These are phyloP conservation scores for Eupithecia dodoneata DNA, from an alignment of 2,888 invertebrate species.

Conservation along the genomic window DNA sequence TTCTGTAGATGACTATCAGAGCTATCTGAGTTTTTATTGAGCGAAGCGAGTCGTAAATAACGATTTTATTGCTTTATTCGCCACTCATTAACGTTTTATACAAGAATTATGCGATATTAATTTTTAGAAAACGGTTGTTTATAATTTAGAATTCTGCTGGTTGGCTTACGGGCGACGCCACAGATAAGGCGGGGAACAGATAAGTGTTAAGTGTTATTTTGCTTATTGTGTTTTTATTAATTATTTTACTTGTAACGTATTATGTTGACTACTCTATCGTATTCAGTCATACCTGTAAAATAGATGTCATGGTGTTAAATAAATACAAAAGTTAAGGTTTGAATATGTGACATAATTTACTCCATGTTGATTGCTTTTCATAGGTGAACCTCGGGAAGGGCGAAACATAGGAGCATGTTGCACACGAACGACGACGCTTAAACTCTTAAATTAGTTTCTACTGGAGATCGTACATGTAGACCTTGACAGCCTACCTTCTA, in stretches of 20 bases:
- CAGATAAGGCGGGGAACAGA: slow-evolving; percentile 42
- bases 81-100: slow-evolving; percentile 80
- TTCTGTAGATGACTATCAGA: slow-evolving; percentile 62
- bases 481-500: no score
- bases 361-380: background rate
- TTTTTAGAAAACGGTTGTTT: slow-evolving; percentile 73
- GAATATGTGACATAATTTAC: background rate
- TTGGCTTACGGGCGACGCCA: slow-evolving; percentile 55
- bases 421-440: no score
- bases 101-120: slow-evolving; percentile 79
- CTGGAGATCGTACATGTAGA: no score
- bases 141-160: slow-evolving; percentile 64
- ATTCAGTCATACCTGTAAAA: no score
- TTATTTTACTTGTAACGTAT: no score
- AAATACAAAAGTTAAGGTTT: background rate
- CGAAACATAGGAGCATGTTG: no score
- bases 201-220: background rate
- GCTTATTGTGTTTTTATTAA: no score
- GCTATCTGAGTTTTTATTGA: slow-evolving; percentile 58
- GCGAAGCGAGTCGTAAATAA: slow-evolving; percentile 64
- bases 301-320: no score
- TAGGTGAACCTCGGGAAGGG: no score
- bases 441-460: no score
- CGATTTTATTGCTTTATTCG: slow-evolving; percentile 77
- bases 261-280: no score